Conservation (phyloP, 2,113 vertebrate genomes). For the Phrynosoma blainvillii region DNA sequence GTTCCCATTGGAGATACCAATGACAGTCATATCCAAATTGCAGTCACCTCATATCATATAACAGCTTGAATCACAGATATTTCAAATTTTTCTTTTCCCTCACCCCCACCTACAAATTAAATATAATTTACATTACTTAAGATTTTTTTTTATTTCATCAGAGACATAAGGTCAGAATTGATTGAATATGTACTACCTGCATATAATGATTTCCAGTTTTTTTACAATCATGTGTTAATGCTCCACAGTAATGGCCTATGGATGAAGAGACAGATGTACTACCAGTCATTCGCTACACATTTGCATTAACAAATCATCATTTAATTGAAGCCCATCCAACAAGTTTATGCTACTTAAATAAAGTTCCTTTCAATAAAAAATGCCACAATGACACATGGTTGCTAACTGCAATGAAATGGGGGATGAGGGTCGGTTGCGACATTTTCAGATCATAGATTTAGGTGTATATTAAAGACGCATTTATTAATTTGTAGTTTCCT, state of each 20-base stretch:
- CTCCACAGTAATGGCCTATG: constrained; percentile 81
- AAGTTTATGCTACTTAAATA: constrained; percentile 88
- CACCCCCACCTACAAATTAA: constrained; percentile 65
- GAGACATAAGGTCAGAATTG: constrained; percentile 84
- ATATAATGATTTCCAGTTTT: constrained; percentile 79
- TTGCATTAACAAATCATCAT: constrained; percentile 88
- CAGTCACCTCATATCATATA: constrained; percentile 71
- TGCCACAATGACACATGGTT: constrained; percentile 73
- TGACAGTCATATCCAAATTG: constrained; percentile 70
- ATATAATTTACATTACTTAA: constrained; percentile 72
- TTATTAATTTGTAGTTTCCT: constrained; percentile 78
- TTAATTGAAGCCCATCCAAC: constrained; percentile 87
- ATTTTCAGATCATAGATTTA: constrained; percentile 69
- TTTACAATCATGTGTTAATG: constrained; percentile 81
- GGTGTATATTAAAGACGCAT: constrained; percentile 63
- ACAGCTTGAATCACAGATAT: constrained; percentile 72
- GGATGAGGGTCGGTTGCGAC: constrained; percentile 51
- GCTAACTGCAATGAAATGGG: constrained; percentile 71
- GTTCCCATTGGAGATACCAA: constrained; percentile 68
- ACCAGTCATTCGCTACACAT: constrained; percentile 82
- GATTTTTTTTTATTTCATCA: constrained; percentile 73
- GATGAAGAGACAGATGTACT: constrained; percentile 85
- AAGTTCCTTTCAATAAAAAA: constrained; percentile 85
- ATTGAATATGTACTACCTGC: constrained; percentile 81
- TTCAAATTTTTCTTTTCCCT: constrained; percentile 62